Percentiles rank a stretch among this genome's conserved stretches.
Evolutionary conservation across 2,113 vertebrate genomes (phyloP).

Genomic region (Danionella cerebrum): DNA sequence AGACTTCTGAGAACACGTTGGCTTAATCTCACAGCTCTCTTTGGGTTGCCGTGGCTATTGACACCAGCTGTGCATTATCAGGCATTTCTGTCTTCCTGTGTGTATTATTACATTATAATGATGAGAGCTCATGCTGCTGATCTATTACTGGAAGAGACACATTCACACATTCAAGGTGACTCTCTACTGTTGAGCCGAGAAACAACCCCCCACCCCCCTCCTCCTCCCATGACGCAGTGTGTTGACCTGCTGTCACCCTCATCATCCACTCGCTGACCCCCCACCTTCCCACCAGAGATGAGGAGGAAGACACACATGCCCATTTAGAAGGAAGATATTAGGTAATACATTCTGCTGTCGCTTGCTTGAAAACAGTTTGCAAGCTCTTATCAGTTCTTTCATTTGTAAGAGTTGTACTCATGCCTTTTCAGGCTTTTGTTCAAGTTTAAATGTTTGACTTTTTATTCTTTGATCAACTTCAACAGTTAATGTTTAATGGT

Average conservation of each 20-base stretch:
- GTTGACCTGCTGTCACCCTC: slow-evolving; percentile 13
- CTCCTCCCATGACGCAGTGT: not conserved
- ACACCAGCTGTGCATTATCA: not conserved
- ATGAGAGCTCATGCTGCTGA: not conserved
- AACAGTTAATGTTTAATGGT: too few species aligned
- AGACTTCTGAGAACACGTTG: not conserved
- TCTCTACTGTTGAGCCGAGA: not conserved
- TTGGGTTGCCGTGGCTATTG: not conserved
- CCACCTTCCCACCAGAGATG: too few species aligned
- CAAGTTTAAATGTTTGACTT: too few species aligned
- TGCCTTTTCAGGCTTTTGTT: too few species aligned
- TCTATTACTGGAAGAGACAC: not conserved
- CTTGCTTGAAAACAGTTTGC: too few species aligned
- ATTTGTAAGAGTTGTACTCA: too few species aligned
- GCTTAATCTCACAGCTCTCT: not conserved
- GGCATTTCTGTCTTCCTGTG: not conserved
- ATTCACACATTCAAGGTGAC: slow-evolving; percentile 5
- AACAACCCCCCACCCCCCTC: not conserved
- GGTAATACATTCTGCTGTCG: too few species aligned
- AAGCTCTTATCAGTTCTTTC: too few species aligned
- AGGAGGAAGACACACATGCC: not conserved
- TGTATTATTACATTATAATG: not conserved
- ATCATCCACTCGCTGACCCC: slow-evolving; percentile 6
- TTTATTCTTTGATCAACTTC: too few species aligned
- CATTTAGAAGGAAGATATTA: not conserved